A percentile compares a stretch with the other conserved stretches of the same genome.
Evolutionary conservation across 1,140 invertebrate genomes (phyloP).

Genomic region (Drosophila truncata): DNA sequence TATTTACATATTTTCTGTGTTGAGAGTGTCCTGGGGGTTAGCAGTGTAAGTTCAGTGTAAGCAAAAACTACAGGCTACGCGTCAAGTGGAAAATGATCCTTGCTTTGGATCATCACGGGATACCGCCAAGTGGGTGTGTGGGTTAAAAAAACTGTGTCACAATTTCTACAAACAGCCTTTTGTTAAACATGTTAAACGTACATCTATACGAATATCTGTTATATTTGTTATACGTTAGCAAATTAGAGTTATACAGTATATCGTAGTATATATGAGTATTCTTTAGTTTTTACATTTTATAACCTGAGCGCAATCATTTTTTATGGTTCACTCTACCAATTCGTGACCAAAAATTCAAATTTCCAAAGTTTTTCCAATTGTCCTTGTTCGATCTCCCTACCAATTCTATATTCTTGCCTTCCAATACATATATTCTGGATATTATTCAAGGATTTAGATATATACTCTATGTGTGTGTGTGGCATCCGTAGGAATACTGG

Average conservation of each 20-base stretch:
- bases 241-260: constrained; percentile 36
- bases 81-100: constrained; percentile 34
- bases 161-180: constrained; percentile 85
- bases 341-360: constrained; percentile 25
- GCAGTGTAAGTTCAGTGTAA: constrained; percentile 26
- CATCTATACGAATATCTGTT: constrained; percentile 49
- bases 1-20: constrained; percentile 52
- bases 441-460: constrained; percentile 9
- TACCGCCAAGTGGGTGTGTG: constrained; percentile 2
- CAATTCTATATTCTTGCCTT: constrained; percentile 15
- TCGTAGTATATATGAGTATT: constrained; percentile 43
- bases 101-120: constrained; percentile 34
- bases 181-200: constrained; percentile 81
- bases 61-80: constrained; percentile 40
- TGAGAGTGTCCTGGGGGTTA: constrained; percentile 13
- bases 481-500: no score
- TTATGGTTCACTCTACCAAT: constrained; percentile 38
- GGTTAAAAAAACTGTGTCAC: constrained; percentile 79
- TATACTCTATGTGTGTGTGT: constrained; percentile 5
- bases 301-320: constrained; percentile 79
- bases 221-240: constrained; percentile 11
- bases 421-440: constrained; percentile 18
- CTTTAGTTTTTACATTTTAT: constrained; percentile 54
- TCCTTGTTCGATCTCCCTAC: constrained; percentile 18
- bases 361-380: constrained; percentile 39